Conservation (phyloP, 1,140 invertebrate genomes). For the Lepidostoma basale region DNA sequence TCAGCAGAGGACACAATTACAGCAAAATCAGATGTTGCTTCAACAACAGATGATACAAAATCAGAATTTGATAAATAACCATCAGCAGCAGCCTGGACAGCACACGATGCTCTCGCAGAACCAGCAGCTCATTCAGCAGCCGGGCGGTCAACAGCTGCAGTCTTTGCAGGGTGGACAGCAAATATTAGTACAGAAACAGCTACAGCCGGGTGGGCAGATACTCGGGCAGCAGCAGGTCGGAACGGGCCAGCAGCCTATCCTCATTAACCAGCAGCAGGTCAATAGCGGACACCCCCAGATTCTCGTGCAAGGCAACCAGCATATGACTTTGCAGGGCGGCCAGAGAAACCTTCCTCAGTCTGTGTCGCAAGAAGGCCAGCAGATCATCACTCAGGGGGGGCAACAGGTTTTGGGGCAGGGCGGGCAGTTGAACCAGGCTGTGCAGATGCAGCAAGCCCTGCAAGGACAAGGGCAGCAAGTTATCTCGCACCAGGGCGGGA, state of each 20-base stretch:
- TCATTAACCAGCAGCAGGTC: conserved; percentile 59
- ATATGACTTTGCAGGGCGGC: conserved; percentile 53
- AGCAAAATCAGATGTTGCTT: conserved; percentile 58
- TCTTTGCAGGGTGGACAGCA: conserved; percentile 44
- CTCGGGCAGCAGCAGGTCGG: conserved; percentile 52
- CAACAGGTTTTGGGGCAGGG: conserved; percentile 54
- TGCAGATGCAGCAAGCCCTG: conserved; percentile 52
- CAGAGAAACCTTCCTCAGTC: conserved; percentile 39
- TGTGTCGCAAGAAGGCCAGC: conserved; percentile 51
- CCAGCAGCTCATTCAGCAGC: conserved; percentile 43
- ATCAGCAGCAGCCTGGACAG: conserved; percentile 47
- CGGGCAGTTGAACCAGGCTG: conserved; percentile 39
- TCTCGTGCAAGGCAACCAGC: conserved; percentile 51
- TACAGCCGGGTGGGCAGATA: conserved; percentile 52
- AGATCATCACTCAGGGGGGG: conserved; percentile 56
- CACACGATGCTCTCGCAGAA: conserved; percentile 55
- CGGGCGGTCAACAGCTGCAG: conserved; percentile 6
- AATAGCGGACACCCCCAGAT: conserved; percentile 60
- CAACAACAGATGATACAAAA: conserved; percentile 61
- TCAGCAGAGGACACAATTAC: conserved; percentile 55
- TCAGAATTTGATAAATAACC: conserved; percentile 55
- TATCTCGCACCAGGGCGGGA: conserved; percentile 53
- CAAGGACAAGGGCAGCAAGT: conserved; percentile 54
- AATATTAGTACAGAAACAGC: conserved; percentile 50
- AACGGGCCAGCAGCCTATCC: conserved; percentile 53